Conservation (phyloP, 2,888 invertebrate species). For the Dione juno region DNA sequence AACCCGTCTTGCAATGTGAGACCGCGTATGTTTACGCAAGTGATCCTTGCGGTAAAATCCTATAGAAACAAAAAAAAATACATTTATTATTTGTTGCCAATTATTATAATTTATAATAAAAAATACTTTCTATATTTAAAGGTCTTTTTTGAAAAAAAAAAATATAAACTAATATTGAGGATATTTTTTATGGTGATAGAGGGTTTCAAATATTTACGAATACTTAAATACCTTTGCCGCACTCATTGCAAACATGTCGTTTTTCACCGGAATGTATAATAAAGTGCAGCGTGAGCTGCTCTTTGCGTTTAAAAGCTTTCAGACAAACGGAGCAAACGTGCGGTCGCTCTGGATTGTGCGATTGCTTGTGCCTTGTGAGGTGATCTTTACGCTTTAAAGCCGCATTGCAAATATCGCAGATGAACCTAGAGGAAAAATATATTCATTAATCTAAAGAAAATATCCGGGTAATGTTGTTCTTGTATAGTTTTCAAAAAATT, state of each 20-base stretch:
- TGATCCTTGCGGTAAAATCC: conserved; percentile 95
- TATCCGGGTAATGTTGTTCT: no score
- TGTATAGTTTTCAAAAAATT: no score
- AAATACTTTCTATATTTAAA: no score
- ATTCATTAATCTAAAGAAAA: not conserved
- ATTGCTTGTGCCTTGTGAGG: conserved; percentile 92
- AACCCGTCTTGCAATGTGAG: conserved; percentile 92
- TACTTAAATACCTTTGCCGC: conserved; percentile 87
- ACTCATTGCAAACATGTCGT: conserved; percentile 93
- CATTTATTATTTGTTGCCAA: not conserved
- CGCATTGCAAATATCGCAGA: conserved; percentile 95
- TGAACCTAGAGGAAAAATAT: conserved; percentile 80
- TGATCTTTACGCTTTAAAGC: conserved; percentile 94
- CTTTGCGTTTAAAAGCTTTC: conserved; percentile 94
- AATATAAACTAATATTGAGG: no score
- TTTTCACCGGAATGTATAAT: conserved; percentile 96
- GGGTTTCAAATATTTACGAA: no score
- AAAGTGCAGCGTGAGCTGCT: conserved; percentile 93
- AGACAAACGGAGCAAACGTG: conserved; percentile 94
- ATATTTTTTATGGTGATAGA: no score
- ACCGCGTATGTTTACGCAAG: conserved; percentile 92
- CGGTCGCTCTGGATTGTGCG: conserved; percentile 94
- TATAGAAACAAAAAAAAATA: conserved; percentile 47
- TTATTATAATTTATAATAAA: not conserved
- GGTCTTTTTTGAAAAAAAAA: no score